Base-by-base conservation (phyloP, 2,797 vertebrate genomes). In the Philypnodon macrostomus region DNA sequence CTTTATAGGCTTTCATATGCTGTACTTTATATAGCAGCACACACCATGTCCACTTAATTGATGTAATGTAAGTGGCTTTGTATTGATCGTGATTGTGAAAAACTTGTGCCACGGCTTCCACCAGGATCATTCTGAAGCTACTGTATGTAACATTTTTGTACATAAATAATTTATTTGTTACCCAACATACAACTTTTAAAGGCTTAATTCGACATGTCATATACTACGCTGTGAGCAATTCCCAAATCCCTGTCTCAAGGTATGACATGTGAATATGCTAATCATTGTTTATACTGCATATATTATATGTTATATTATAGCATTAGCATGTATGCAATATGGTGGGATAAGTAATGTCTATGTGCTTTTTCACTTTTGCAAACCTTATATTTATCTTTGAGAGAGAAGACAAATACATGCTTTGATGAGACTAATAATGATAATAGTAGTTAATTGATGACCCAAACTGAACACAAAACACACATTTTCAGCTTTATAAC, bases 401-500 rank as follows among this genome's bases (percentile, higher is more conserved):
- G 21, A 23, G 21, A 3, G 21, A 23, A 23, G 21, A 23, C n/a
- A 23, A 23, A 23, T 23, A 23, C 6, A 23, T 23, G 21, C 6
- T 23, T 23, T 23, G 6, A 23, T 23, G 21, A 3, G n/a, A n/a
- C n/a, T n/a, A n/a, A 23, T 23, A 23, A 23, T 23, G 6, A 23
- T 23, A 23, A 23, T 6, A 23, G 21, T 23, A 23, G 6, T 23
- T 3, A 3, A 23, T 6, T 23, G 6, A 23, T 16, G 5, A 16
- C 7, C 7, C 15, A 12, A 41, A 26, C 11, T 23, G 11, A 15
- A 31, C 32, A 23, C 17, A 45, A 17, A 47, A 16, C 34, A 32
- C 30, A 44, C 34, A 49, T 23, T 17, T 13, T 8, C 24, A 27
- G 35, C 70, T 61, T 61, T 36, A 2, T 55, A 36, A 40, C 40